Evolutionary conservation across 2,888 invertebrate genomes (phyloP), one percentile per base, ranked within the genome.

Genomic region (Pristionchus maxplancki): DNA sequence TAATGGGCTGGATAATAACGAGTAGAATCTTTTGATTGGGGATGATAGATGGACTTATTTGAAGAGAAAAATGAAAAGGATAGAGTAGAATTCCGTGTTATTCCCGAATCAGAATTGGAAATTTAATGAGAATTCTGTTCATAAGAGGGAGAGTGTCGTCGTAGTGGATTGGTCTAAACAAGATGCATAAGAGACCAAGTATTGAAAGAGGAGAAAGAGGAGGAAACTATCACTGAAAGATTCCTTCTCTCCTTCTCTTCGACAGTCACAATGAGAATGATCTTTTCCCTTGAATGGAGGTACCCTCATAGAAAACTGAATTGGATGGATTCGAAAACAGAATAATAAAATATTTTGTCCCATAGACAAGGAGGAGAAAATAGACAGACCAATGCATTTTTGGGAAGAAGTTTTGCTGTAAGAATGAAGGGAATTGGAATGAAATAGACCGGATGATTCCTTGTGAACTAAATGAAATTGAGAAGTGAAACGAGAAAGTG

Each of bases 121-220:
- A 67, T 67, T 67, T 67, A 67, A 67, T 67, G 67, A 67, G 34
- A 67, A 67, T 67, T 67, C 67, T 67, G 31, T 34, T 67, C 67
- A 67, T 67, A 67, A 67, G 67, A 31, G 34, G 15, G n/a, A n/a
- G n/a, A n/a, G n/a, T n/a, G n/a, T n/a, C n/a, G n/a, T n/a, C n/a
- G 34, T 67, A 31, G 67, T 58, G n/a, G 34, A 67, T 34, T 67
- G 67, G 67, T 67, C 67, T 31, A 67, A 67, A 67, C 13, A 34
- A 67, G 67, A 67, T 34, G 67, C 31, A 34, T 34, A 34, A 67
- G 67, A 67, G 67, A 67, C 31, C 31, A 67, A 34, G 15, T 34
- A 34, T 34, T 34, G 67, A 67, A 67, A 34, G 31, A 34, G 67
- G 24, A 67, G 67, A 67, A 64, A n/a, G n/a, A n/a, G n/a, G n/a